A percentile compares a stretch with the other conserved stretches of the same genome.
Conservation (phyloP, 2,797 vertebrate genomes). For the Loris lydekkerianus region DNA sequence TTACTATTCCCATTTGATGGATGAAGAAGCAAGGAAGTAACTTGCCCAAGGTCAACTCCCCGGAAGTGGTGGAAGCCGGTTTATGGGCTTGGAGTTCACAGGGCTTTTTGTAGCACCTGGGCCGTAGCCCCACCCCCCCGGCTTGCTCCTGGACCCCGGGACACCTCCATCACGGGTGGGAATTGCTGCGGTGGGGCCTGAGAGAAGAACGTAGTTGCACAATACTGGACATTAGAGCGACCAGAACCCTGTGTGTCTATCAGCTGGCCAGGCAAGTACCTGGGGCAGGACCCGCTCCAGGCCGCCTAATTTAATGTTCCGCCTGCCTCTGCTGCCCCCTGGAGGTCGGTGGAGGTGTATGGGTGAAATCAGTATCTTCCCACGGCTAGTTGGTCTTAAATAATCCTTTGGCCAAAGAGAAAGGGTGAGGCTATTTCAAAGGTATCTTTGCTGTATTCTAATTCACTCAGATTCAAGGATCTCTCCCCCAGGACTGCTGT, state of each 20-base stretch:
- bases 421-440: neutral
- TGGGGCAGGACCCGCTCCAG: fast-evolving
- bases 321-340: constrained; percentile 64
- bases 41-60: neutral
- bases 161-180: neutral
- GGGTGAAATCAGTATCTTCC: neutral
- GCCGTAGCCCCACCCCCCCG: neutral
- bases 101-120: neutral
- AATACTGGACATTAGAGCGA: neutral
- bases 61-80: neutral
- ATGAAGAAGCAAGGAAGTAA: neutral
- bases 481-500: neutral
- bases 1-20: neutral
- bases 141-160: neutral
- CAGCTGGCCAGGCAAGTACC: fast-evolving
- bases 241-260: neutral
- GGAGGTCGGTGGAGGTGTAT: neutral
- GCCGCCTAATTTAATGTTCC: neutral
- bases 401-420: neutral
- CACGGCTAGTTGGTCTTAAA: neutral
- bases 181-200: neutral
- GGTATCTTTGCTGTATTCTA: neutral
- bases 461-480: neutral
- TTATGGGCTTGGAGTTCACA: neutral
- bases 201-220: neutral